Percentiles rank a stretch among this genome's conserved stretches.
phyloP scores from a whole-genome alignment of 2,888 invertebrate genomes.

The Salticus scenicus region DNA sequence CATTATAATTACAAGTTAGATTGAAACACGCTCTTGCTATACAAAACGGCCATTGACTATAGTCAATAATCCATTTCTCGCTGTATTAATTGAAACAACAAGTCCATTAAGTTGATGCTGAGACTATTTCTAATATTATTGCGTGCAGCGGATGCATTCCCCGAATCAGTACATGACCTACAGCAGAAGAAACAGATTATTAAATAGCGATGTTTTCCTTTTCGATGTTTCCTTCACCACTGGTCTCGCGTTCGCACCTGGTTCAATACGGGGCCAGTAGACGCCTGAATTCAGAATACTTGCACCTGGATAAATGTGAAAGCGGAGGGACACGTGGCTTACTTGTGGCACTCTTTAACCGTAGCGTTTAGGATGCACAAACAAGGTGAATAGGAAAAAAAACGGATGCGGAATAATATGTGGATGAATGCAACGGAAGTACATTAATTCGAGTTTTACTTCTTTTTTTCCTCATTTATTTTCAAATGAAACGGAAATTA shows the following conservation, averaged over 20 bases:
- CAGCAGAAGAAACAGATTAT: not conserved
- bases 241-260: not conserved
- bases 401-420: too few relatives aligned
- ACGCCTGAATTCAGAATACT: not conserved
- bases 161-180: too few relatives aligned
- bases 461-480: too few relatives aligned
- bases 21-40: not conserved
- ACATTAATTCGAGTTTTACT: too few relatives aligned
- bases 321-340: not conserved
- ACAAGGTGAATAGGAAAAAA: too few relatives aligned
- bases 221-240: not conserved
- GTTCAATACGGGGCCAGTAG: not conserved
- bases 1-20: not conserved
- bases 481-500: too few relatives aligned
- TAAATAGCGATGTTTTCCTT: not conserved
- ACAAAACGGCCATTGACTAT: not conserved
- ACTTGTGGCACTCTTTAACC: not conserved
- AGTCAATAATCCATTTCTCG: not conserved
- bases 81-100: slow-evolving; percentile 12
- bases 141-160: not conserved
- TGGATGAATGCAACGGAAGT: too few relatives aligned
- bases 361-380: too few relatives aligned
- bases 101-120: not conserved
- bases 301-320: not conserved
- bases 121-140: too few relatives aligned